Evolutionary conservation across 2,888 invertebrate species (phyloP), one percentile per base, ranked within the genome.

Genomic region (Drosophila robusta): DNA sequence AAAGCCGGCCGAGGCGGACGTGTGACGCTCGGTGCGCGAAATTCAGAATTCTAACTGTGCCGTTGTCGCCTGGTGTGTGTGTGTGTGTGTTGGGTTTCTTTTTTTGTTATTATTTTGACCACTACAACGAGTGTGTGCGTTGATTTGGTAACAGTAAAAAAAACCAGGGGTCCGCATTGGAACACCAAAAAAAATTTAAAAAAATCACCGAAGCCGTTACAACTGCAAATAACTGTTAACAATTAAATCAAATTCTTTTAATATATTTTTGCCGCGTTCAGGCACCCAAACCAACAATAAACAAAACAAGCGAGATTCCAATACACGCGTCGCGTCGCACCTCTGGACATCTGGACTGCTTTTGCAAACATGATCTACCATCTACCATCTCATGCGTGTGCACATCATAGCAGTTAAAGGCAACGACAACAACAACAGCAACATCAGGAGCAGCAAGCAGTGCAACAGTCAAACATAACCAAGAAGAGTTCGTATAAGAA

Each of bases 1-100:
- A 64, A 66, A 61, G 69, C 75, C 69, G 62, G 64, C 22, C 49
- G 61, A 73, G 52, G 64, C 54, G 66, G 66, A 55, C 47, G 69
- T 68, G 54, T 60, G 61, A 57, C 52, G 65, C 61, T 73, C 60
- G 56, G 75, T 64, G 60, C 52, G 66, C 66, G 60, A 57, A 7
- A 56, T 62, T 39, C 16, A 57, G n/a, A 62, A 57, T 68, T 73
- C 7, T 57, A 38, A 70, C 51, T 65, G 63, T 73, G 51, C 54
- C 54, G 54, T 36, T 60, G 46, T 64, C 44, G 72, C 55, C 51
- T 63, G 52, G 26, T 66, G 54, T 71, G 61, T 60, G 70, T 56
- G 44, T 57, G 50, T 65, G 58, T 47, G 29, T 70, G 41, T 68
- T 41, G 39, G 38, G 4, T 68, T 41, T 69, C 60, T 52, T 54